phyloP scores from a whole-genome alignment of 2,797 vertebrate genomes.

The Urosaurus nigricauda region DNA sequence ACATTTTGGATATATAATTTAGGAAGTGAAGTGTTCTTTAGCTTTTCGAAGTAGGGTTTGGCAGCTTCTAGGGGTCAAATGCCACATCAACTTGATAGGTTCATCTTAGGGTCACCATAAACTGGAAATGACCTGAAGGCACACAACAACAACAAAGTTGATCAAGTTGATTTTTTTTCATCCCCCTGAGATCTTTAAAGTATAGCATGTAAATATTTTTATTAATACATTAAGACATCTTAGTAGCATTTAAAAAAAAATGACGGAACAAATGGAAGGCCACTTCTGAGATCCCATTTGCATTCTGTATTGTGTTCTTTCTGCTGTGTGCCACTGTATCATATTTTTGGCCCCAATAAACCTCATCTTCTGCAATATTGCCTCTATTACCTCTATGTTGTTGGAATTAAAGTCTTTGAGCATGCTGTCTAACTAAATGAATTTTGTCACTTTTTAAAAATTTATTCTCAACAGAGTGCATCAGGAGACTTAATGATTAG shows the following conservation, averaged over 20 bases:
- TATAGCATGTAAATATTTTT: too few species aligned
- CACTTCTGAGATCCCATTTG: not conserved
- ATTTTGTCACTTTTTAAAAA: not conserved
- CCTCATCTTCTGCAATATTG: not conserved
- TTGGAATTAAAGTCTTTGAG: not conserved
- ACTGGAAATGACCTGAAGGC: too few species aligned
- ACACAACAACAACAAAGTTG: too few species aligned
- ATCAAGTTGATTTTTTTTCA: too few species aligned
- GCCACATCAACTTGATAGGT: too few species aligned
- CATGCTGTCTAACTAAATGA: not conserved
- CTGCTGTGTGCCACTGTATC: not conserved
- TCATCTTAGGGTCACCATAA: too few species aligned
- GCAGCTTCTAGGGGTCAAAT: too few species aligned
- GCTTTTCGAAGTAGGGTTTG: too few species aligned
- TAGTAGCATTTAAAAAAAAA: not conserved
- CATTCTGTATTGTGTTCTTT: not conserved
- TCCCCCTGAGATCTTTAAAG: too few species aligned
- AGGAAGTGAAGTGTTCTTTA: not conserved
- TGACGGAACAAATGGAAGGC: not conserved
- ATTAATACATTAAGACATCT: not conserved
- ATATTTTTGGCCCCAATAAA: not conserved
- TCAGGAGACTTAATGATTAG: constrained; percentile 95
- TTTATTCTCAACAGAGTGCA: constrained; percentile 80
- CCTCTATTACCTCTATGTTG: not conserved
- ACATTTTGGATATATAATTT: not conserved